Evolutionary conservation across 2,888 invertebrate genomes (phyloP).

Genomic region (Eutolmus rufibarbis): DNA sequence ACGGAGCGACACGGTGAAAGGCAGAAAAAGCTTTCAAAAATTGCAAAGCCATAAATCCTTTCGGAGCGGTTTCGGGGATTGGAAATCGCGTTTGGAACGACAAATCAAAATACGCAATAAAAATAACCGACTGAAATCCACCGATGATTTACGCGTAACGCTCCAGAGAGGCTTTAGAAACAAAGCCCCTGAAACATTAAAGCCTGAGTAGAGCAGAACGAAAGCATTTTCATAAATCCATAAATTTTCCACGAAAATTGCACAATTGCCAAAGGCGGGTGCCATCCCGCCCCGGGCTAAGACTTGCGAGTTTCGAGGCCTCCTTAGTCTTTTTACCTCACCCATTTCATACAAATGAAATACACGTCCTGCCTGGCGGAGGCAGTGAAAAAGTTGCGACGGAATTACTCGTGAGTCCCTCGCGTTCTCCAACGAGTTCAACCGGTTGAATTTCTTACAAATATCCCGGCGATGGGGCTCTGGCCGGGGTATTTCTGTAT

Average conservation of each 20-base stretch:
- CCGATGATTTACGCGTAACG: background rate
- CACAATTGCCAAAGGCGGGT: background rate
- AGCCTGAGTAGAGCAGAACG: background rate
- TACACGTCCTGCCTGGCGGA: background rate
- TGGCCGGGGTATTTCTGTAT: background rate
- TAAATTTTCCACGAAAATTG: background rate
- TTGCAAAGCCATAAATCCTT: background rate
- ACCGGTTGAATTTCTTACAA: background rate
- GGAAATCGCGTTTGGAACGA: background rate
- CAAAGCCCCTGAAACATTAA: background rate
- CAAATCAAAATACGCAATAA: background rate
- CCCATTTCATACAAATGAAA: background rate
- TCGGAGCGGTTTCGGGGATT: background rate
- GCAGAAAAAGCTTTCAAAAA: background rate
- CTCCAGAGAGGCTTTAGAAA: background rate
- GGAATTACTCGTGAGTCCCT: background rate
- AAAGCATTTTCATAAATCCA: background rate
- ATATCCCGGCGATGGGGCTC: background rate
- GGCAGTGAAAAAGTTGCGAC: background rate
- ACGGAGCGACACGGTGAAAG: background rate
- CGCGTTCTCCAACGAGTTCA: background rate
- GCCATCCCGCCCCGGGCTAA: background rate
- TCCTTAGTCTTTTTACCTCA: background rate
- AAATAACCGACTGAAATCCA: background rate
- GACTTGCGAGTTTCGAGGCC: background rate